Conservation (phyloP, 2,797 vertebrate species). For the Karalla daura region DNA sequence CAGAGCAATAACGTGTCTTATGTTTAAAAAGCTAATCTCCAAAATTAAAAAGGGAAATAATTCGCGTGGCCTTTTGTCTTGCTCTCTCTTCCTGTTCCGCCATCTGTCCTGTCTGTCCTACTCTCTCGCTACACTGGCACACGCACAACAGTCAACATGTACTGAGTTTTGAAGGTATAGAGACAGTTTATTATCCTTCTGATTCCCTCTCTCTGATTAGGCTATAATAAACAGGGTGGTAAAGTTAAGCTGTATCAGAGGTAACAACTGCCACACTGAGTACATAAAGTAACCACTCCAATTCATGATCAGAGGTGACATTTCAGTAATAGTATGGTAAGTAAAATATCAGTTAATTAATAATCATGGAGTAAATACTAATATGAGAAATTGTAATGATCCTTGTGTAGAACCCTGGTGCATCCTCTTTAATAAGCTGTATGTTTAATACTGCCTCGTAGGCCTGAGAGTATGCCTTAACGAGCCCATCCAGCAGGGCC, state of each 20-base stretch:
- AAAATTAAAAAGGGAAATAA: conserved; percentile 21
- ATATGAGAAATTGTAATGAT: background rate
- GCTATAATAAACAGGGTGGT: background rate
- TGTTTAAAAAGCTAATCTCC: conserved; percentile 15
- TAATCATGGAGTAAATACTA: background rate
- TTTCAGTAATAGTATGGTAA: no score
- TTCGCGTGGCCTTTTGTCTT: conserved; percentile 4
- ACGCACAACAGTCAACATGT: background rate
- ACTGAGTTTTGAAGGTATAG: conserved; percentile 6
- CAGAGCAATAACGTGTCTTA: conserved; percentile 16
- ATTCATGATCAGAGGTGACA: no score
- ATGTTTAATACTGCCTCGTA: background rate
- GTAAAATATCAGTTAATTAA: background rate
- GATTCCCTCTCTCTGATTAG: background rate
- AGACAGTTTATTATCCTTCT: background rate
- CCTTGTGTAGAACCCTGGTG: conserved; percentile 3
- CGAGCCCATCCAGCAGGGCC: background rate
- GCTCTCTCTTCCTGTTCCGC: conserved; percentile 20
- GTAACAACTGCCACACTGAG: no score
- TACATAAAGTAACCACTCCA: no score
- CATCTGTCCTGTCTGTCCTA: conserved; percentile 2
- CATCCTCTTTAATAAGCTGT: background rate
- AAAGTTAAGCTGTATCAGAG: background rate
- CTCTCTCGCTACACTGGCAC: conserved; percentile 4
- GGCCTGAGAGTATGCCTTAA: background rate